Percentiles rank a stretch among this genome's conserved stretches.
Evolutionary conservation across 2,888 invertebrate genomes (phyloP).

Genomic region (Camptogramma bilineatum): DNA sequence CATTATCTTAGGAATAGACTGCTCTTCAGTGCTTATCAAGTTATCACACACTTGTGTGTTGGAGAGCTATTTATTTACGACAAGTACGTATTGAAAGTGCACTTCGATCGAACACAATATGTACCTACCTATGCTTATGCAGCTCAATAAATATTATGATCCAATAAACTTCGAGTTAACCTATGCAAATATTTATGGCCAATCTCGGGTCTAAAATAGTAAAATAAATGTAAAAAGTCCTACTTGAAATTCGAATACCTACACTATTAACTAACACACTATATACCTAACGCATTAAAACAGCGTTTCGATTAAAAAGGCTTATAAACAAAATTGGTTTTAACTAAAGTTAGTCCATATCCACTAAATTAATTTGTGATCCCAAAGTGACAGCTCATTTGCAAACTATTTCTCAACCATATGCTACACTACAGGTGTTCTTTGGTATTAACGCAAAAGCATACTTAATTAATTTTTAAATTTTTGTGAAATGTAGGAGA

Average conservation of each 20-base stretch:
- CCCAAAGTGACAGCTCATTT: no score
- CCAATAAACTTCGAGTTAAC: not conserved
- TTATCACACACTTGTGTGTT: conserved; percentile 31
- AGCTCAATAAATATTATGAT: conserved; percentile 3
- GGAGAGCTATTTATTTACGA: conserved; percentile 34
- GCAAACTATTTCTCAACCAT: not conserved
- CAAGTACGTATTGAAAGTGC: conserved; percentile 14
- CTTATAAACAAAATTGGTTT: no score
- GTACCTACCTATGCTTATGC: conserved; percentile 7
- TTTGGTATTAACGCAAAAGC: not conserved
- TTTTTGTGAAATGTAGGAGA: not conserved
- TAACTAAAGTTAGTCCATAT: no score
- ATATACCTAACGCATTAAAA: no score
- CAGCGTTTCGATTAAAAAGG: no score
- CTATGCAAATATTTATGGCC: not conserved
- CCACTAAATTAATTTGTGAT: no score
- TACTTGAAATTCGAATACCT: no score
- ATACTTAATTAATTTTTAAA: not conserved
- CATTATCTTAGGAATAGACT: conserved; percentile 26
- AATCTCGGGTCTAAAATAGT: no score
- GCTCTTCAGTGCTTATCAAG: conserved; percentile 32
- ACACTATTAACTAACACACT: no score
- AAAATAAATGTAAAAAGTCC: no score
- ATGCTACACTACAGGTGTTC: not conserved
- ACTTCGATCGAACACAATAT: conserved; percentile 16